A percentile compares a stretch with the other conserved stretches of the same genome.
Evolutionary conservation across 2,888 invertebrate species (phyloP).

Genomic region (Vanessa cardui): DNA sequence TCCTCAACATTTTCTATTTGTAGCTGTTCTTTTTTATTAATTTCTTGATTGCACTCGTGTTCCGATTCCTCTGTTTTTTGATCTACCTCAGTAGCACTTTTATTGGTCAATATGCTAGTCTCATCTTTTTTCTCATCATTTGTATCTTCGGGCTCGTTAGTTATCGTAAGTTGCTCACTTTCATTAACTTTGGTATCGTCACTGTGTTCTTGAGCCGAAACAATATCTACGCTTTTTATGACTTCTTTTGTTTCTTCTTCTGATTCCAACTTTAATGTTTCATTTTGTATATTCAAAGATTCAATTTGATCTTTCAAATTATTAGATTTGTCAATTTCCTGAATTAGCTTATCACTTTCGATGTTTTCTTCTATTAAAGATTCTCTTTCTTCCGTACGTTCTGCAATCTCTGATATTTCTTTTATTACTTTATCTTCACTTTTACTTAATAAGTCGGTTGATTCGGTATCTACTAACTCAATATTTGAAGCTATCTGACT

Average conservation of each 20-base stretch:
- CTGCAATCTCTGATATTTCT: background rate
- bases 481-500: background rate
- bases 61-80: background rate
- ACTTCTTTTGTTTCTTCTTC: background rate
- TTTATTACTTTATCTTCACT: background rate
- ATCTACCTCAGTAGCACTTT: slow-evolving; percentile 11
- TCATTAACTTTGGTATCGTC: background rate
- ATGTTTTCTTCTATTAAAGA: background rate
- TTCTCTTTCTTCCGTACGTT: background rate
- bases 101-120: background rate
- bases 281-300: background rate
- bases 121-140: background rate
- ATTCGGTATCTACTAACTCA: background rate
- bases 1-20: too few species aligned
- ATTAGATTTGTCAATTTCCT: background rate
- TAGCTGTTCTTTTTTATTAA: too few species aligned
- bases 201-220: background rate
- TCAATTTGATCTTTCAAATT: background rate
- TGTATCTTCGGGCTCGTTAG: background rate
- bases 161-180: background rate
- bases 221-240: background rate
- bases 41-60: too few species aligned
- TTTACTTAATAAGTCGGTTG: background rate
- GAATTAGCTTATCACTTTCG: background rate
- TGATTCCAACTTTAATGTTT: background rate